Evolutionary conservation across 2,113 vertebrate species (phyloP).

Genomic region (Nycticorax nycticorax): DNA sequence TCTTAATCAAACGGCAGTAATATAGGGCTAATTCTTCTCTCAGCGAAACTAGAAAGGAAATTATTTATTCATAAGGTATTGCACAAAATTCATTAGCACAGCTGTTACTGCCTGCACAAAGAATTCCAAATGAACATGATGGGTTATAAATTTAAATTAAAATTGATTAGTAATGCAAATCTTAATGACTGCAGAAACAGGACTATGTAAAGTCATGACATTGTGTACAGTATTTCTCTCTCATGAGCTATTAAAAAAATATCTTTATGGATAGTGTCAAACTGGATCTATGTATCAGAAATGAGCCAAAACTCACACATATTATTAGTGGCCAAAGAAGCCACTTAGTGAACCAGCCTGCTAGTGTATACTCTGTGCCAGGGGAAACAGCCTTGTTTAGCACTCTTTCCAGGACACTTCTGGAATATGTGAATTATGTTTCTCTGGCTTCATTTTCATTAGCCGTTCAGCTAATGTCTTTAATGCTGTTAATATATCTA

Average conservation of each 20-base stretch:
- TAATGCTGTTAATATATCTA: not conserved
- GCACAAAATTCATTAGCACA: slow-evolving; percentile 65
- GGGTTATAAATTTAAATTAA: slow-evolving; percentile 66
- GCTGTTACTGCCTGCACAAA: slow-evolving; percentile 45
- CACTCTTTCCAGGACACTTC: not conserved
- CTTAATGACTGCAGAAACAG: slow-evolving; percentile 37
- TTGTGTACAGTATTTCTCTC: not conserved
- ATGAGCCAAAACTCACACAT: not conserved
- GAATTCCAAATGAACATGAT: slow-evolving; percentile 64
- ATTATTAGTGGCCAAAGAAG: not conserved
- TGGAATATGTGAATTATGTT: not conserved
- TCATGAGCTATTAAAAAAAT: not conserved
- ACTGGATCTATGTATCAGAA: not conserved
- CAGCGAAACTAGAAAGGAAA: not conserved
- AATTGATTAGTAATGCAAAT: slow-evolving; percentile 66
- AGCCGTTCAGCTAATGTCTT: not conserved
- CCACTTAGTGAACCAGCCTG: not conserved
- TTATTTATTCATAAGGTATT: slow-evolving; percentile 60
- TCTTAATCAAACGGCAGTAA: not conserved
- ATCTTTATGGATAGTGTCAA: not conserved
- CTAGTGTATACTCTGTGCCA: not conserved
- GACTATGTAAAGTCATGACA: slow-evolving; percentile 30
- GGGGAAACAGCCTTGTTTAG: not conserved
- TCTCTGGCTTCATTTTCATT: not conserved
- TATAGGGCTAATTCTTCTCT: not conserved